These are phyloP conservation scores for Melinopterus prodromus DNA, from an alignment of 2,888 invertebrate species.

Conservation along the genomic window DNA sequence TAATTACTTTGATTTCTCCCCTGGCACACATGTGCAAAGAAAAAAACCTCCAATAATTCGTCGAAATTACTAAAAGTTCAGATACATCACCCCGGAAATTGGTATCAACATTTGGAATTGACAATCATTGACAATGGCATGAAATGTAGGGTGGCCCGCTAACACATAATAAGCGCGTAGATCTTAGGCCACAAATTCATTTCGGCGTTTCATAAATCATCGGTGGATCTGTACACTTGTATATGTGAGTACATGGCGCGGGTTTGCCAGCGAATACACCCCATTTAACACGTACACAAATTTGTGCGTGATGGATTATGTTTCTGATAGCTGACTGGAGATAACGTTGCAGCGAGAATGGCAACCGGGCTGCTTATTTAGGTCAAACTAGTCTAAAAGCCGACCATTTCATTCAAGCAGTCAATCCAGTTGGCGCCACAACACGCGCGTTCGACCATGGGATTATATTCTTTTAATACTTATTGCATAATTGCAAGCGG, in stretches of 20 bases:
- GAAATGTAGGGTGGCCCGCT: background rate
- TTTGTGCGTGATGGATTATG: constrained; percentile 37
- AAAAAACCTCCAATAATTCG: background rate
- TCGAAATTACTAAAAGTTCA: background rate
- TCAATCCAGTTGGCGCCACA: constrained; percentile 11
- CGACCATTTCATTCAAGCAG: constrained; percentile 10
- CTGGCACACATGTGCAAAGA: background rate
- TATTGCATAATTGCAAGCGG: constrained; percentile 22
- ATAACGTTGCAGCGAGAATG: constrained; percentile 17
- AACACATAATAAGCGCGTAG: background rate
- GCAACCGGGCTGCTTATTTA: constrained; percentile 13
- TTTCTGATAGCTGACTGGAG: constrained; percentile 32
- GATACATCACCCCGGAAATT: background rate
- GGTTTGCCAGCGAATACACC: constrained; percentile 25
- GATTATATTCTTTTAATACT: constrained; percentile 9
- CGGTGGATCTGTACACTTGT: constrained; percentile 5
- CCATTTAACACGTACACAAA: constrained; percentile 35
- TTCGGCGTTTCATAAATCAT: constrained; percentile 32
- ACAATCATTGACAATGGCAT: background rate
- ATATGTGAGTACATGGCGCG: constrained; percentile 21
- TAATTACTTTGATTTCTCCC: background rate
- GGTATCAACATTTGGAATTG: background rate
- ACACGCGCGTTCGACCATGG: constrained; percentile 18
- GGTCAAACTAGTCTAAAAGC: constrained; percentile 13
- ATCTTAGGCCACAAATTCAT: constrained; percentile 19